Base-by-base conservation (phyloP, 2,888 invertebrate genomes). In the Leptodirus hochenwartii region DNA sequence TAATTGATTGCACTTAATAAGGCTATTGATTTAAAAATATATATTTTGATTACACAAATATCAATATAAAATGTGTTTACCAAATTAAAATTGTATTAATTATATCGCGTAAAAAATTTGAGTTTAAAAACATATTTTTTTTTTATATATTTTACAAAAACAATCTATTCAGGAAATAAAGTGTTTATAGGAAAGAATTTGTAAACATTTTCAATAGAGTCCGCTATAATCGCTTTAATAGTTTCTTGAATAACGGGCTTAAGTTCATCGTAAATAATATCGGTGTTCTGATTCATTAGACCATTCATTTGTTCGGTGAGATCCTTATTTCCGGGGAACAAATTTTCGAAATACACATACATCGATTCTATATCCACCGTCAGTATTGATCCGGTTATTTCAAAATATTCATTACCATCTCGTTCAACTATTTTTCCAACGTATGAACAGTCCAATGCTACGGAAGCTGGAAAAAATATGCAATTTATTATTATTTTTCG, bases 241-340 rank as follows among this genome's bases (percentile, higher is more conserved):
- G 43, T 41, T 24, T 43, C 37, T 27, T 41, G 37, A 14, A 55
- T 36, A 6, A 53, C 43, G n/a, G 55, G 54, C 31, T 47, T 50
- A 11, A 56, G 31, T 34, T 56, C 55, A 23, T 47, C 41, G 30
- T 50, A 48, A 4, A 56, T 37, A 15, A 43, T 43, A 22, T 52
- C 43, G 20, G 50, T 45, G 36, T 56, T 57, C 24, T 53, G 51
- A 32, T 47, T 51, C 29, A 57, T 49, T 3, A 51, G 45, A 23
- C 41, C 41, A 34, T 56, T 56, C 10, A 53, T 50, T 4, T 46
- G 35, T 17, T 41, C 38, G 12, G 43, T 43, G 4, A 49, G 22
- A 25, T 41, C 39, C 30, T 41, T 38, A 34, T 47, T 46, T 4
- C 40, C 43, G 14, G 39, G 40, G 29, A 49, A 45, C 4, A 49